Evolutionary conservation across 2,888 invertebrate species (phyloP).

Genomic region (Oegoconia quadripuncta): DNA sequence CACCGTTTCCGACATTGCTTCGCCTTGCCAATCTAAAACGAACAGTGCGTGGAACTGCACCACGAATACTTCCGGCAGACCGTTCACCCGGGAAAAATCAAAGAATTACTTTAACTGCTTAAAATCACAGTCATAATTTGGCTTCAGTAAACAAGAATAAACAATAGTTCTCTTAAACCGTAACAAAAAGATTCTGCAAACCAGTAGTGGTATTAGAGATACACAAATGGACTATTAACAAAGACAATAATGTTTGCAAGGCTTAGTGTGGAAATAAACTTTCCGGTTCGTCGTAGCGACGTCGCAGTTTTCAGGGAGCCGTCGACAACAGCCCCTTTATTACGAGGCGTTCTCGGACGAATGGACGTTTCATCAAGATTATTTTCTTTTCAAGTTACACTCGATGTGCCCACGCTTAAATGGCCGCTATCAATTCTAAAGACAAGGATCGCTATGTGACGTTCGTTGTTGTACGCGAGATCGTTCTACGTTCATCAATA

Average conservation of each 20-base stretch:
- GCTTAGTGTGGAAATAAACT: conserved; percentile 51
- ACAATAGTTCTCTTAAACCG: no score
- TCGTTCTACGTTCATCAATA: conserved; percentile 5
- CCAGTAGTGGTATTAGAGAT: no score
- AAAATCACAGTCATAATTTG: no score
- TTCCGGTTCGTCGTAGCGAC: conserved; percentile 43
- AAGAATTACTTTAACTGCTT: no score
- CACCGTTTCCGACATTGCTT: no score
- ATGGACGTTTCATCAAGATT: conserved; percentile 62
- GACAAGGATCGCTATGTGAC: conserved; percentile 15
- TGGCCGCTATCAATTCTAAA: conserved; percentile 50
- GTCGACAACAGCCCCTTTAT: conserved; percentile 43
- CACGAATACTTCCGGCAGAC: no score
- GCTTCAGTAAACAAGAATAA: no score
- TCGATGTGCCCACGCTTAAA: conserved; percentile 41
- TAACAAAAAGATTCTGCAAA: no score
- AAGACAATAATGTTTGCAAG: conserved; percentile 48
- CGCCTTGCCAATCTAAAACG: no score
- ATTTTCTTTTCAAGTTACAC: conserved; percentile 57
- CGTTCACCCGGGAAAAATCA: no score
- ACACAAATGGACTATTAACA: conserved; percentile 44
- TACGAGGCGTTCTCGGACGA: conserved; percentile 30
- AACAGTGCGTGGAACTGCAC: no score
- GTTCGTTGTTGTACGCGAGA: background rate
- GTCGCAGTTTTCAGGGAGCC: conserved; percentile 42